A percentile compares a stretch with the other conserved stretches of the same genome.
Evolutionary conservation across 2,797 vertebrate genomes (phyloP).

Genomic region (Melanotaenia nigrans): DNA sequence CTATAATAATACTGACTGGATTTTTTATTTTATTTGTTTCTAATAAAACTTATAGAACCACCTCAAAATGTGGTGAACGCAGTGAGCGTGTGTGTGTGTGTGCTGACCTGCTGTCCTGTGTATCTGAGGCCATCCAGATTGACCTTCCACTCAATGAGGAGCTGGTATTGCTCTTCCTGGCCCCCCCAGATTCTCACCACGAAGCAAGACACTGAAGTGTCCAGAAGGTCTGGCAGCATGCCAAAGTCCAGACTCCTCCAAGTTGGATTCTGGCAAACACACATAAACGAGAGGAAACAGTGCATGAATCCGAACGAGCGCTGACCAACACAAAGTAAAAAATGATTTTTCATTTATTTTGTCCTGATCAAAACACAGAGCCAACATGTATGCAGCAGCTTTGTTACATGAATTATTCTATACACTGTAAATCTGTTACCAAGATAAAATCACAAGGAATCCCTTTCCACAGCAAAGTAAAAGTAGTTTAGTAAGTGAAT

Average conservation of each 20-base stretch:
- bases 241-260: constrained; percentile 98
- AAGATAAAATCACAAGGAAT: neutral
- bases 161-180: constrained; percentile 88
- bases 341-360: neutral
- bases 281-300: constrained; percentile 13
- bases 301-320: neutral
- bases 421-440: neutral
- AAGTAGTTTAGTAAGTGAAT: constrained; percentile 24
- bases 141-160: constrained; percentile 97
- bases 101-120: constrained; percentile 94
- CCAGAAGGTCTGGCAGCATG: constrained; percentile 93
- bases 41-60: too few relatives aligned
- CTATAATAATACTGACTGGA: too few relatives aligned
- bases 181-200: constrained; percentile 98
- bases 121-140: constrained; percentile 95
- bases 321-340: neutral
- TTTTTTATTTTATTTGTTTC: too few relatives aligned
- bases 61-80: neutral
- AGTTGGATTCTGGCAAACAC: constrained; percentile 89
- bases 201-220: constrained; percentile 95
- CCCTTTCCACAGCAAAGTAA: neutral
- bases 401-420: neutral
- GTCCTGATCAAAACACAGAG: neutral
- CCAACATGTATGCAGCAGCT: neutral
- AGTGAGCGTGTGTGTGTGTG: too few relatives aligned